These are phyloP conservation scores for Brachionus plicatilis DNA, from an alignment of 1,140 invertebrate species.

Conservation along the genomic window DNA sequence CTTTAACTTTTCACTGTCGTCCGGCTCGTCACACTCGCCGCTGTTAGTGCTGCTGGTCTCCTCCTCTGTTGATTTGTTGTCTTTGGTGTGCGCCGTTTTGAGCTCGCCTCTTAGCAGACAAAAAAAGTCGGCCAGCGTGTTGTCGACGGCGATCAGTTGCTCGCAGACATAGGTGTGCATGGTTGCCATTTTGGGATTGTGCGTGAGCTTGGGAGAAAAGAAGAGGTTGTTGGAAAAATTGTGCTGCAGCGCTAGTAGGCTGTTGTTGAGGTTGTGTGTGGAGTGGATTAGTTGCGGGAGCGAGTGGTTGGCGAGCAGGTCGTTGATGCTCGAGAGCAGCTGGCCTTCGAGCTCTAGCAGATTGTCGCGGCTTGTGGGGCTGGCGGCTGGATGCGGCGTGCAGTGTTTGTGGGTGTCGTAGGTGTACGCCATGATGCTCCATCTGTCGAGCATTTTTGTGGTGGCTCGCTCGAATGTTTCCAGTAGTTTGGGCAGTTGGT, in stretches of 20 bases:
- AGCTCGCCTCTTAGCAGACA: background rate
- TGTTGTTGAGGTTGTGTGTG: background rate
- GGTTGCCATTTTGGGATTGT: background rate
- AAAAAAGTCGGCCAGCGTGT: background rate
- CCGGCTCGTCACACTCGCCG: background rate
- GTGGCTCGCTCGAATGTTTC: slow-evolving; percentile 57
- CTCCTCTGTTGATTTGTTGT: background rate
- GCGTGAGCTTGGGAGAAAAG: background rate
- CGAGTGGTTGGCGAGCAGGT: background rate
- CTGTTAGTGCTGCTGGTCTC: background rate
- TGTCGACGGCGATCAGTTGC: background rate
- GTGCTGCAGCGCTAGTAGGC: background rate
- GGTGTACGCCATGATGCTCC: slow-evolving; percentile 63
- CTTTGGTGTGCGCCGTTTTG: background rate
- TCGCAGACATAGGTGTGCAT: background rate
- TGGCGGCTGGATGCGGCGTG: too few relatives aligned
- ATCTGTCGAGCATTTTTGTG: slow-evolving; percentile 76
- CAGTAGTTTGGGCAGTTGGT: slow-evolving; percentile 73
- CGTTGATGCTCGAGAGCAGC: background rate
- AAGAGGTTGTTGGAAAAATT: background rate
- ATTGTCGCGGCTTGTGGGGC: background rate
- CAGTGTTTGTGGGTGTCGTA: background rate
- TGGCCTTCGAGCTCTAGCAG: background rate
- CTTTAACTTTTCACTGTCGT: background rate
- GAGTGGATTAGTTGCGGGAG: background rate